Percentiles rank a stretch among this genome's conserved stretches.
Conservation (phyloP, 2,113 vertebrate species). For the Lagenorhynchus albirostris region DNA sequence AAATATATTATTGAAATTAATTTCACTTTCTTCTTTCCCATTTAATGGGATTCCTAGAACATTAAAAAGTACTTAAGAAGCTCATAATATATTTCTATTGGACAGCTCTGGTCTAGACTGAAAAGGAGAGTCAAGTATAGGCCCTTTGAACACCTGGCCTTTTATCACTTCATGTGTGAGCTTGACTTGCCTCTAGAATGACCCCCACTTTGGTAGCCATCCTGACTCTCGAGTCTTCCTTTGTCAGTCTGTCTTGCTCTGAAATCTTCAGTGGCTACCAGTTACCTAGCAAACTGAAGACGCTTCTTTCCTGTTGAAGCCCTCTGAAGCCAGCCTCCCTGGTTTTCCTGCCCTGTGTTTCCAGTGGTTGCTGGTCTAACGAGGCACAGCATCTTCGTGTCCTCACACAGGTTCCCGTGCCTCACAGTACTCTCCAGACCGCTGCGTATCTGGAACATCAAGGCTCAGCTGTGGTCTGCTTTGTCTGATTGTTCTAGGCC, state of each 20-base stretch:
- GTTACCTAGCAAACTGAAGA: neutral
- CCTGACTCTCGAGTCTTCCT: neutral
- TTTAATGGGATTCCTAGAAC: neutral
- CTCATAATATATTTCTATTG: neutral
- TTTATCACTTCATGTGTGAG: neutral
- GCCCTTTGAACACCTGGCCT: neutral
- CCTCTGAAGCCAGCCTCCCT: neutral
- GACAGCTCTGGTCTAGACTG: neutral
- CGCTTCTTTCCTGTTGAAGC: neutral
- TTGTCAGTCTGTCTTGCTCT: neutral
- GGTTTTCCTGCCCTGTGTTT: rapidly evolving
- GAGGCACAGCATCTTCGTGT: neutral
- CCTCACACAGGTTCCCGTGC: neutral
- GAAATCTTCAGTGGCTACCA: rapidly evolving
- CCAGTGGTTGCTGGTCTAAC: rapidly evolving
- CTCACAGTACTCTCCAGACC: rapidly evolving
- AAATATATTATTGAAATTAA: neutral
- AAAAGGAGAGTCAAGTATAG: neutral
- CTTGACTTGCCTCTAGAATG: neutral
- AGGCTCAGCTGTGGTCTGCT: neutral
- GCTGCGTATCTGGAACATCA: rapidly evolving
- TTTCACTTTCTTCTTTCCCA: neutral
- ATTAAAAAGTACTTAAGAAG: neutral
- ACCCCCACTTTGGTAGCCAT: neutral
- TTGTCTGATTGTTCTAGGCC: neutral